A percentile compares a stretch with the other conserved stretches of the same genome.
phyloP scores from a whole-genome alignment of 2,113 vertebrate genomes.

The Origma solitaria region DNA sequence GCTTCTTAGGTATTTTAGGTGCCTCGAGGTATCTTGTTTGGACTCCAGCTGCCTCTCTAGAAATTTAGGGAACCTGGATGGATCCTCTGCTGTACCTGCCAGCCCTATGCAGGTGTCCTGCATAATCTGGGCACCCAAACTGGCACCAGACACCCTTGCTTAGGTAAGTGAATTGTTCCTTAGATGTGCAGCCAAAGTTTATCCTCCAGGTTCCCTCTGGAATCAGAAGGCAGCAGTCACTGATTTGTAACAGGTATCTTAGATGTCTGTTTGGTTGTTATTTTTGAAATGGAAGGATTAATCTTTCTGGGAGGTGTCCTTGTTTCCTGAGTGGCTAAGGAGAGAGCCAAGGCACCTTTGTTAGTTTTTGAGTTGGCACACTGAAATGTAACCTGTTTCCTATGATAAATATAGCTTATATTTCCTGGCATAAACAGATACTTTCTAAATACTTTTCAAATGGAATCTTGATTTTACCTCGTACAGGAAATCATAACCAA shows the following conservation, averaged over 20 bases:
- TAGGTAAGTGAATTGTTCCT: neutral
- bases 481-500: neutral
- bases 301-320: neutral
- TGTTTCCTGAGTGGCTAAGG: neutral
- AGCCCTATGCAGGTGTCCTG: neutral
- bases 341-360: neutral
- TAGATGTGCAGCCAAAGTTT: neutral
- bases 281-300: neutral
- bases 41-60: neutral
- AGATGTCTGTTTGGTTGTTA: neutral
- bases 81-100: neutral
- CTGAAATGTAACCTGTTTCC: neutral
- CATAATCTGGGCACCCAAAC: neutral
- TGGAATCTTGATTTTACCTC: neutral
- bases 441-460: neutral
- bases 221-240: neutral
- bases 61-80: neutral
- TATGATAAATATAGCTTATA: rapidly evolving
- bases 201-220: neutral
- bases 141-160: neutral
- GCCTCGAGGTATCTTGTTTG: neutral
- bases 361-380: neutral
- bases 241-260: neutral
- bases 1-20: neutral
- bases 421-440: neutral